Percentiles rank a stretch among this genome's conserved stretches.
Evolutionary conservation across 2,888 invertebrate species (phyloP).

Genomic region (Hesperia comma): DNA sequence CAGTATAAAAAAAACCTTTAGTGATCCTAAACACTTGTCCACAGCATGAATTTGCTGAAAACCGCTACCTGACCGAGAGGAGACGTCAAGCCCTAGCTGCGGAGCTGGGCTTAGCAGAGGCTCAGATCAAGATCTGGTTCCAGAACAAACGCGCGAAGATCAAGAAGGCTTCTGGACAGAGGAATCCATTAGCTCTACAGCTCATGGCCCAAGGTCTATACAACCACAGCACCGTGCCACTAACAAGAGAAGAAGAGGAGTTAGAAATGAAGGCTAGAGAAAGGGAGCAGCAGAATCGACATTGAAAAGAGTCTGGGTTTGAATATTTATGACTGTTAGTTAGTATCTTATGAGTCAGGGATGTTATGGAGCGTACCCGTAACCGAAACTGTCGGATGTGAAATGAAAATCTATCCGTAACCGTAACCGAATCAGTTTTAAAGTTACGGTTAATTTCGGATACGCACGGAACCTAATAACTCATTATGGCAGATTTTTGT

Average conservation of each 20-base stretch:
- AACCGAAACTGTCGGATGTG: too few species aligned
- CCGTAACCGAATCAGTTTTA: too few species aligned
- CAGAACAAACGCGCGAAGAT: slow-evolving; percentile 98
- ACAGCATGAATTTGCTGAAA: slow-evolving; percentile 95
- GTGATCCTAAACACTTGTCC: slow-evolving; percentile 33
- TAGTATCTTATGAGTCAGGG: too few species aligned
- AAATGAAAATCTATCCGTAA: too few species aligned
- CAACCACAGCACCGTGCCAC: slow-evolving; percentile 89
- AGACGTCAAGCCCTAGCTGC: slow-evolving; percentile 95
- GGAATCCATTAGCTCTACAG: slow-evolving; percentile 93
- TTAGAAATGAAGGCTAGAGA: slow-evolving; percentile 81
- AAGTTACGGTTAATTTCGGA: too few species aligned
- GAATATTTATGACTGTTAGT: background rate
- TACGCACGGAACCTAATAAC: too few species aligned
- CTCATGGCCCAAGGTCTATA: slow-evolving; percentile 97
- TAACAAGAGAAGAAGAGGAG: slow-evolving; percentile 90
- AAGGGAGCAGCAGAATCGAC: slow-evolving; percentile 70
- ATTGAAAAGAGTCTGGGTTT: background rate
- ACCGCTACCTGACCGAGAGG: slow-evolving; percentile 96
- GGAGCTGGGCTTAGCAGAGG: slow-evolving; percentile 96
- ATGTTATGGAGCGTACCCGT: too few species aligned
- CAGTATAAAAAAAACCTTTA: too few species aligned
- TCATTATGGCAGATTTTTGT: too few species aligned
- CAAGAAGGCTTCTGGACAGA: slow-evolving; percentile 94
- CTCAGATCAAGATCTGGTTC: slow-evolving; percentile 99